Evolutionary conservation across 2,797 vertebrate species (phyloP).

Genomic region (Pseudomugil tenellus): DNA sequence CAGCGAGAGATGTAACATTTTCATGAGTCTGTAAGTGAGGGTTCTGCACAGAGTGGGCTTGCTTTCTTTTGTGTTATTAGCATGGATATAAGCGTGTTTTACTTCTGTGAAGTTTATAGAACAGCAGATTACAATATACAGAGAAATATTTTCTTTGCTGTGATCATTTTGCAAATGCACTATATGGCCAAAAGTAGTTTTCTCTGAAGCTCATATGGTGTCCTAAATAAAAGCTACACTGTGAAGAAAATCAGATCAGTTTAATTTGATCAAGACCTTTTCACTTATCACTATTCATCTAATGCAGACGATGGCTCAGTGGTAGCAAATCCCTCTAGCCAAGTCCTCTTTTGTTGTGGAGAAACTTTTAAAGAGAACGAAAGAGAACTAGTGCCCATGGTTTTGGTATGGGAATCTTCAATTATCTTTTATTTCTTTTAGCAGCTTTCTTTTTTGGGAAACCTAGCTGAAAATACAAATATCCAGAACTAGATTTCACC

Average conservation of each 20-base stretch:
- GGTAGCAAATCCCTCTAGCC: background rate
- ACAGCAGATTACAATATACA: conserved; percentile 23
- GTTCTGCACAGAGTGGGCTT: conserved; percentile 42
- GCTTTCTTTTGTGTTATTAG: conserved; percentile 29
- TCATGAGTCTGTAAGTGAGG: conserved; percentile 71
- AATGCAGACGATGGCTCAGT: background rate
- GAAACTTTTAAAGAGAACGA: no score
- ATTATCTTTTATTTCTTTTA: no score
- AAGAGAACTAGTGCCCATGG: no score
- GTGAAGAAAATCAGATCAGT: background rate
- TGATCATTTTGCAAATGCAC: conserved; percentile 1
- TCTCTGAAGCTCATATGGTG: background rate
- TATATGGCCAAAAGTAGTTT: conserved; percentile 17
- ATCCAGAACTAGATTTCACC: no score
- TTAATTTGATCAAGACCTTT: background rate
- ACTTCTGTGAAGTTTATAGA: conserved; percentile 21
- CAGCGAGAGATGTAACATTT: conserved; percentile 74
- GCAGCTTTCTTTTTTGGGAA: no score
- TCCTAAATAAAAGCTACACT: background rate
- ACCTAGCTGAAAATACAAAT: no score
- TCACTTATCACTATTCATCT: no score
- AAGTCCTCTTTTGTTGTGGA: no score
- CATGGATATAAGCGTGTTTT: conserved; percentile 32
- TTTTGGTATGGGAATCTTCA: no score
- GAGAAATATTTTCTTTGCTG: background rate